Evolutionary conservation across 2,888 invertebrate species (phyloP), one percentile per base, ranked within the genome.

Genomic region (Aelia acuminata): DNA sequence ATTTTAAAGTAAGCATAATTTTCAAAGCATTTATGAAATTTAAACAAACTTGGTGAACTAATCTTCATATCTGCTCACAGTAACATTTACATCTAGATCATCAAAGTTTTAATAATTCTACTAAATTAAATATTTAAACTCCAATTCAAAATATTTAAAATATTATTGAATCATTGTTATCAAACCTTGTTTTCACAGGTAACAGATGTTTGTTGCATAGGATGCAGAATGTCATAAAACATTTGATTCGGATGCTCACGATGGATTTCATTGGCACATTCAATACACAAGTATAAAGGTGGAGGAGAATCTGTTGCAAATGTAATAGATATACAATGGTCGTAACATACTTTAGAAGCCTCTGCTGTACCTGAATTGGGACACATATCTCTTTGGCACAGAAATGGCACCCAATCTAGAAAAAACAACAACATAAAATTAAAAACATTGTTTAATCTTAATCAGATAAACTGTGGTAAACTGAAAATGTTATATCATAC

Each of bases 131-230:
- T 63, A 48, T 48, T 53, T 50, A 43, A 22, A 11, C 8, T n/a
- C n/a, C 53, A 11, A 10, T 53, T 84, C 49, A 63, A 22, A 84
- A 39, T 20, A 49, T 47, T 35, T 22, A 87, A 75, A 26, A 57
- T 26, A 57, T 57, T 4, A 57, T 57, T 35, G 8, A 35, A 26
- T 0, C 13, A 70, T 43, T n/a, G n/a, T n/a, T n/a, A 47, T 89
- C 91, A 90, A 91, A 96, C 96, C 94, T 98, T 98, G 92, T 98
- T 98, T 93, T 99, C 98, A 92, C 99, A 99, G 88, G 97, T 95
- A 94, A 98, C 96, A 0, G 98, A 97, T 15, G 98, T 97, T 93
- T 98, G 97, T 91, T 97, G 97, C 94, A 98, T 97, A 0, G 98
- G 98, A 92, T 98, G 97, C 75, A 97, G 93, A 90, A 97, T 96